phyloP scores from a whole-genome alignment of 2,113 vertebrate genomes.

The Anser brachyrhynchus region DNA sequence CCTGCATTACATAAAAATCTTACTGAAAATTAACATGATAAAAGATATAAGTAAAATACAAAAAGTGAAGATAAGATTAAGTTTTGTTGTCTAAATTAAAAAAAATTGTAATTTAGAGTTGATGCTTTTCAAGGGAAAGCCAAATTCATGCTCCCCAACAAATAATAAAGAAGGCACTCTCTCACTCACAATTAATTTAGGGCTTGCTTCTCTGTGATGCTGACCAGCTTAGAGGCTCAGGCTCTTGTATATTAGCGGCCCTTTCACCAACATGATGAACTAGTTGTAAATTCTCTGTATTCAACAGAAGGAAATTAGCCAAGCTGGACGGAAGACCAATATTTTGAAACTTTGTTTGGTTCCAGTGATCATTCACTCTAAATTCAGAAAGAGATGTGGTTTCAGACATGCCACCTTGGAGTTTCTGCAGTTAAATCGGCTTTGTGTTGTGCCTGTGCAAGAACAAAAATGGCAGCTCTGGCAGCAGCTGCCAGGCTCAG shows the following conservation, averaged over 20 bases:
- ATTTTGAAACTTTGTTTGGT: background rate
- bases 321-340: background rate
- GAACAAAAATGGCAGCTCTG: background rate
- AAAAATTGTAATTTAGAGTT: constrained; percentile 15
- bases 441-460: background rate
- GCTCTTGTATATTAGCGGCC: background rate
- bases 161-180: background rate
- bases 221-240: background rate
- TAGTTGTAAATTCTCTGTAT: background rate
- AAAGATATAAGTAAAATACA: background rate
- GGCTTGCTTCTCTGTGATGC: background rate
- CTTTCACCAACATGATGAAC: background rate
- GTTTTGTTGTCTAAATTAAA: constrained; percentile 36
- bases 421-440: background rate
- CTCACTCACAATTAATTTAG: rapidly evolving
- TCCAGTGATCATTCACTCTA: background rate
- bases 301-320: background rate
- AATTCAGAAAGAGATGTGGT: background rate
- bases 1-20: background rate
- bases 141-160: background rate
- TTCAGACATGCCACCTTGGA: background rate
- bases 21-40: background rate
- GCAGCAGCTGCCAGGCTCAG: background rate
- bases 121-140: background rate
- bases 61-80: background rate